Base-by-base conservation (phyloP, 2,797 vertebrate species). In the Salmo trutta region DNA sequence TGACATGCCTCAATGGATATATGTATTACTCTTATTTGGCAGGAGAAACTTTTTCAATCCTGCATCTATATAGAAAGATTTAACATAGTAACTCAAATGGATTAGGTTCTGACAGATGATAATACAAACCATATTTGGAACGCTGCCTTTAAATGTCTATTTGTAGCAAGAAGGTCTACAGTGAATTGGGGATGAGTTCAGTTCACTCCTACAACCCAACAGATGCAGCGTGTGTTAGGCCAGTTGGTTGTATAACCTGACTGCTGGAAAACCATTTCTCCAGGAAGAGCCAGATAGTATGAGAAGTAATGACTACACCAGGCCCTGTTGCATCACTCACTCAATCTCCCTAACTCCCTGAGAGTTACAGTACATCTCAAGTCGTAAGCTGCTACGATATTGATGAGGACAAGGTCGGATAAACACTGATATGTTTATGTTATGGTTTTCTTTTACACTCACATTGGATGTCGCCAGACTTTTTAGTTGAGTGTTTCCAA, bases 171-270 rank as follows among this genome's bases (percentile, higher is more conserved):
- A 24, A 70, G 36, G 33, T 21, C 68, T 6, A 21, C 68, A n/a
- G 62, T 65, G 62, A 65, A 6, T 27, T 27, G 62, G 24, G 24
- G 24, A 70, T 51, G 36, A 17, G 15, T 36, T 31, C 27, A 41
- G 33, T 21, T 59, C 56, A 36, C 36, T 47, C 29, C n/a, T 64
- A 24, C 51, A 71, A 71, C 53, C 33, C 7, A 51, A 62, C n/a
- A n/a, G 52, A 71, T n/a, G n/a, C n/a, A 24, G n/a, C 66, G 10
- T 47, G 10, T 19, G 21, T 56, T 65, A 47, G 52, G 16, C 47
- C 71, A 71, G 77, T 65, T 36, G 53, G 73, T 80, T 77, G 71
- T 52, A 75, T 73, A 75, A 77, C 74, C 41, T 69, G 29, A 51
- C 41, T 47, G 41, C 73, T 75, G 76, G 59, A 74, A 66, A 77